Base-by-base conservation (phyloP, 2,113 vertebrate genomes). In the Sitta europaea region DNA sequence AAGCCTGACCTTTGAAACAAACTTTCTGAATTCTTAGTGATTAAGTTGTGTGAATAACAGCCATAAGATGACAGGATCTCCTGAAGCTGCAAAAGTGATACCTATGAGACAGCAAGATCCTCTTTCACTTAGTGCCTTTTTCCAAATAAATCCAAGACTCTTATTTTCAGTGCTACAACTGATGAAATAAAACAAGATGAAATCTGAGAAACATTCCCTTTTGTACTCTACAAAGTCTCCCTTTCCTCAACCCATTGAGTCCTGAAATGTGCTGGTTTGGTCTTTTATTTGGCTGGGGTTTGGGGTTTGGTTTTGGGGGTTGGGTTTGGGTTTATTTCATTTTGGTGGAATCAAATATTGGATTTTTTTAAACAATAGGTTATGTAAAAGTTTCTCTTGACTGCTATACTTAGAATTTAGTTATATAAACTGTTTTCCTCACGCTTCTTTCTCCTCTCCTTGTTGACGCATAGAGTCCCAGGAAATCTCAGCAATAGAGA, bases 381-480 rank as follows among this genome's bases (percentile, higher is more conserved):
- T 91, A 90, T 65, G 28, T 93, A 92, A 90, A 94, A 94, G 31
- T 40, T 88, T 92, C 67, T 94, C 45, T 93, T 8, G 2, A 86
- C 71, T 93, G 68, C 88, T 92, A 18, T 95, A 67, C 71, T 96
- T 93, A 86, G 85, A 50, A 48, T 70, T 80, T 67, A 83, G 96
- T 96, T 95, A 93, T 63, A 81, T 93, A 96, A 97, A 95, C 59
- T 96, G 88, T 93, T 96, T 93, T 94, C 88, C 54, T 93, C 81
- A 81, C 86, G 76, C 73, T 85, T 65, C 79, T 89, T 93, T 90
- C 57, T 92, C 66, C 53, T 94, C 45, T 86, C 90, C 62, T 43
- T 87, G 61, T 90, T 95, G 82, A 96, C 2, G 6, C 67, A 81
- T 28, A 76, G 67, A 93, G 86, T 90, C 75, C 50, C 6, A 1